Base-by-base conservation (phyloP, 2,888 invertebrate genomes). In the Himalopsyche kuldschensis region DNA sequence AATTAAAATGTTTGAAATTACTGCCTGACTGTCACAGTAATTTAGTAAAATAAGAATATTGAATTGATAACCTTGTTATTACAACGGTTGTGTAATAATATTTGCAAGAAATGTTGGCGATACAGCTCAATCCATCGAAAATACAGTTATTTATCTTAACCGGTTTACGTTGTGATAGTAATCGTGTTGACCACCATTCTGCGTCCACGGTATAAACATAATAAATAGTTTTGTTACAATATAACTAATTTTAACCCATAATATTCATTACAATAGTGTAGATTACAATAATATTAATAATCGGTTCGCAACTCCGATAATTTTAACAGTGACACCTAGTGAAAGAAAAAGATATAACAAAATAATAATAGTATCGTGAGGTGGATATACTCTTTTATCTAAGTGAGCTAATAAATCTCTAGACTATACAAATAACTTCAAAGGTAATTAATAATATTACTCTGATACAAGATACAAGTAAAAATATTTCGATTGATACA, bases 401-500 rank as follows among this genome's bases (percentile, higher is more conserved):
- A 78, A 46, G 82, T 75, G 78, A 75, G 69, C 82, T 82, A 82
- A 82, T 82, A 82, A 82, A 82, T 32, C 46, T 82, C 82, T 82
- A 82, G 82, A 82, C 82, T 82, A 79, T 82, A 82, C 82, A 82
- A 82, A 82, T 78, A 79, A 77, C 32, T 78, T 81, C 35, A 55
- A 81, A 78, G 55, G 55, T 55, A 55, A 20, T 55, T 81, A 78
- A 79, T 75, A 79, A 69, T 82, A 79, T 76, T 30, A 77, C 55
- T 81, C 77, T 81, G 55, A 78, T 82, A 82, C 82, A 41, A 41
- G 41, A 79, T 69, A 79, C 78, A 31, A 82, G 63, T 82, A 63
- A 82, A 82, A 55, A 79, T 79, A 79, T 78, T 82, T 79, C 69
- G 82, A 82, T 82, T 79, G 81, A 82, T 82, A 82, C 81, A 82